Evolutionary conservation across 2,888 invertebrate species (phyloP).

Genomic region (Cerastis rubricosa): DNA sequence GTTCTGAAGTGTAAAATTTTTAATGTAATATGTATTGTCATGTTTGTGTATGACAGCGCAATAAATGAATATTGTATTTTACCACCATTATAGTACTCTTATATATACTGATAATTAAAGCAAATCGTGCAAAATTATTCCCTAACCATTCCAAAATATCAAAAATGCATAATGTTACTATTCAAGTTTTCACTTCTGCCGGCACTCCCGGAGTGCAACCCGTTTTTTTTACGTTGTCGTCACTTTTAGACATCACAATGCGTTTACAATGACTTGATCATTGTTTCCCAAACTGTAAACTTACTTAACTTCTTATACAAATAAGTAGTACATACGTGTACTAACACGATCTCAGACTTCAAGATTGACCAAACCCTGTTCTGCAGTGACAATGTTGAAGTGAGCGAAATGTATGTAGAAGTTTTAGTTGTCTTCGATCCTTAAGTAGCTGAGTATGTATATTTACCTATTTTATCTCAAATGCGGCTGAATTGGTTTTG

Average conservation of each 20-base stretch:
- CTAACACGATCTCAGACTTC: not conserved
- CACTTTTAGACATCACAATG: not conserved
- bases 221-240: not conserved
- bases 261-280: not conserved
- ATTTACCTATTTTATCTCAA: not conserved
- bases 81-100: too few relatives aligned
- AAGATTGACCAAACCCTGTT: not conserved
- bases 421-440: not conserved
- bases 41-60: too few relatives aligned
- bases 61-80: too few relatives aligned
- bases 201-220: too few relatives aligned
- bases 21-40: too few relatives aligned
- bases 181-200: too few relatives aligned
- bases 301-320: not conserved
- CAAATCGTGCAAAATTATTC: too few relatives aligned
- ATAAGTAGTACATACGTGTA: not conserved
- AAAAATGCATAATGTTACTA: too few relatives aligned
- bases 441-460: not conserved
- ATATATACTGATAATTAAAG: too few relatives aligned
- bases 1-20: too few relatives aligned
- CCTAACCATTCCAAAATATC: too few relatives aligned
- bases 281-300: not conserved
- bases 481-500: not conserved
- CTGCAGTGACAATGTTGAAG: conserved; percentile 15
- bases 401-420: not conserved